A percentile compares a stretch with the other conserved stretches of the same genome.
These are phyloP conservation scores for Philotrypesis tridentata DNA, from an alignment of 1,140 invertebrate genomes.

Conservation along the genomic window DNA sequence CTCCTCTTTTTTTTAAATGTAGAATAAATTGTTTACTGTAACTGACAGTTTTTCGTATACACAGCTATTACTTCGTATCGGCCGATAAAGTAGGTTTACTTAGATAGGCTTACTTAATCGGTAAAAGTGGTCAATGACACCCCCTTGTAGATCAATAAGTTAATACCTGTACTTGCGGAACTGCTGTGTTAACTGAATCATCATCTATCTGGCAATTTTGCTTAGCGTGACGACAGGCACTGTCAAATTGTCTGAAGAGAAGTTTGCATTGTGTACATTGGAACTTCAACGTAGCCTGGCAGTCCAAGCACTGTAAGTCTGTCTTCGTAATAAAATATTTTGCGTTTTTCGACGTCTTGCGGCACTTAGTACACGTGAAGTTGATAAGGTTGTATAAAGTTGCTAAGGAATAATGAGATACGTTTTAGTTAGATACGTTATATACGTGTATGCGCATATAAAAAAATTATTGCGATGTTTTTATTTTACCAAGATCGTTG, in stretches of 20 bases:
- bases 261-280: slow-evolving; percentile 36
- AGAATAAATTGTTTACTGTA: too few relatives aligned
- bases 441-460: background rate
- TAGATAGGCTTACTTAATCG: too few relatives aligned
- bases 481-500: slow-evolving; percentile 10
- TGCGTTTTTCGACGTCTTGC: slow-evolving; percentile 3
- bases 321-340: slow-evolving; percentile 10
- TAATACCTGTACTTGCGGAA: background rate
- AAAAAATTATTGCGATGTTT: background rate
- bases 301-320: background rate
- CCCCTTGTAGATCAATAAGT: background rate
- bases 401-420: background rate
- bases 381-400: slow-evolving; percentile 1
- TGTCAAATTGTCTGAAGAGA: slow-evolving; percentile 32
- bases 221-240: slow-evolving; percentile 16
- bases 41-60: too few relatives aligned
- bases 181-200: background rate
- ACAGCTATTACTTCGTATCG: too few relatives aligned
- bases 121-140: background rate
- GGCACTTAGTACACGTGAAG: slow-evolving; percentile 38
- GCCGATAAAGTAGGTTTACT: too few relatives aligned
- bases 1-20: too few relatives aligned
- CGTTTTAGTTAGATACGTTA: background rate
- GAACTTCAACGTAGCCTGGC: slow-evolving; percentile 25
- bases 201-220: slow-evolving; percentile 27